Evolutionary conservation across 2,888 invertebrate genomes (phyloP).

Genomic region (Cephus pulcher): DNA sequence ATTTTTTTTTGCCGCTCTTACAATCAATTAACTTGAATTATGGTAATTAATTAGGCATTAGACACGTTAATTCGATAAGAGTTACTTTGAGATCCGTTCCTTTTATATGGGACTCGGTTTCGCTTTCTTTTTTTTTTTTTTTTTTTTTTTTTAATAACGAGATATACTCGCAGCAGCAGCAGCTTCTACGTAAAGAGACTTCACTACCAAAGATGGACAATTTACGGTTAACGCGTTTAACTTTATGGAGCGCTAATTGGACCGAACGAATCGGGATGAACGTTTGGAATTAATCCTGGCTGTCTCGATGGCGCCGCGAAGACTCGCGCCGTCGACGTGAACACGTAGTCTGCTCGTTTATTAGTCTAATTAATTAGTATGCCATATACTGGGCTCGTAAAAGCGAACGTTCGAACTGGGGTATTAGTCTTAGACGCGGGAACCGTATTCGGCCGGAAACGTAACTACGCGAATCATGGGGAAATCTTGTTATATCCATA

Average conservation of each 20-base stretch:
- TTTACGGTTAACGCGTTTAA: not conserved
- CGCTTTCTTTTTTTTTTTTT: no score
- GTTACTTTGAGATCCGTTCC: not conserved
- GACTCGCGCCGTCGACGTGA: not conserved
- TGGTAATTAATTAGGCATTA: not conserved
- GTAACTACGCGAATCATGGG: not conserved
- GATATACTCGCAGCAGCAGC: no score
- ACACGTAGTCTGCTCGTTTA: slow-evolving; percentile 42
- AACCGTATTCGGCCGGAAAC: not conserved
- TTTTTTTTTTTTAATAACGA: not conserved
- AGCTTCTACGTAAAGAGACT: no score
- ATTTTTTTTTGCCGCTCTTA: not conserved
- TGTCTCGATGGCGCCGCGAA: not conserved
- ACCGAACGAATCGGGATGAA: not conserved
- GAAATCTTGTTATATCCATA: not conserved
- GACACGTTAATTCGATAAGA: not conserved
- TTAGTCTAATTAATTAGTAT: slow-evolving; percentile 56
- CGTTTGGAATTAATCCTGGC: not conserved
- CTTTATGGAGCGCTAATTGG: not conserved
- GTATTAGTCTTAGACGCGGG: not conserved
- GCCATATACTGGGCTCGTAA: slow-evolving; percentile 38
- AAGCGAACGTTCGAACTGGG: not conserved
- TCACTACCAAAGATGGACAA: not conserved
- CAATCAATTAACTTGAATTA: not conserved
- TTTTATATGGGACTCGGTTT: not conserved